phyloP scores from a whole-genome alignment of 2,797 vertebrate genomes.

The Bradypodion ventrale region DNA sequence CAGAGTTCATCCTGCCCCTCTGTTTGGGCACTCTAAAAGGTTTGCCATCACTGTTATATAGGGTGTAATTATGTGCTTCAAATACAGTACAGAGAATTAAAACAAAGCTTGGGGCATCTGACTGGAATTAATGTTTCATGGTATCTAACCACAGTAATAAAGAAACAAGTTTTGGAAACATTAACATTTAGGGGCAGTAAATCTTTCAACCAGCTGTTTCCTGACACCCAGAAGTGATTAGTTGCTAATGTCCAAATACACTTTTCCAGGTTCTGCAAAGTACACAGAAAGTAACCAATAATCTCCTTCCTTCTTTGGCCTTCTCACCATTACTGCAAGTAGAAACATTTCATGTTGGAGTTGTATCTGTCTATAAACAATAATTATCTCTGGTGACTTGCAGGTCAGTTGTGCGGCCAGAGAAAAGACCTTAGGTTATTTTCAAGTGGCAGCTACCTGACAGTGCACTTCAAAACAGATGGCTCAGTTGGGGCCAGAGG shows the following conservation, averaged over 20 bases:
- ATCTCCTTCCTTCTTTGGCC: neutral
- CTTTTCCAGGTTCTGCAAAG: neutral
- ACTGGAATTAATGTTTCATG: neutral
- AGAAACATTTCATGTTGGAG: neutral
- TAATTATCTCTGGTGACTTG: neutral
- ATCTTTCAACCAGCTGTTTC: no score
- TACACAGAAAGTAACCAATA: neutral
- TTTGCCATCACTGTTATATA: no score
- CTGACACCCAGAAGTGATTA: no score
- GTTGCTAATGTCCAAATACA: no score
- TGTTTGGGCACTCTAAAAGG: no score
- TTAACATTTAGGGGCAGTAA: no score
- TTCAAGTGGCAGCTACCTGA: slow-evolving; percentile 40
- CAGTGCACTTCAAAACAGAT: slow-evolving; percentile 38
- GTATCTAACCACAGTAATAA: no score
- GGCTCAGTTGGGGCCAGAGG: slow-evolving; percentile 11
- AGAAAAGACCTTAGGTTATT: neutral
- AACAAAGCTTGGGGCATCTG: neutral
- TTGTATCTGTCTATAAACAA: neutral
- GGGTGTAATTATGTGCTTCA: neutral
- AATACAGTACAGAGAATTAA: neutral
- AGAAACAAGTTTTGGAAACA: no score
- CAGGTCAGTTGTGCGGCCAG: slow-evolving; percentile 22
- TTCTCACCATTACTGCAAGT: neutral
- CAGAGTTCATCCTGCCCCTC: no score